Base-by-base conservation (phyloP, 2,888 invertebrate species). In the Drosophila quinaria region DNA sequence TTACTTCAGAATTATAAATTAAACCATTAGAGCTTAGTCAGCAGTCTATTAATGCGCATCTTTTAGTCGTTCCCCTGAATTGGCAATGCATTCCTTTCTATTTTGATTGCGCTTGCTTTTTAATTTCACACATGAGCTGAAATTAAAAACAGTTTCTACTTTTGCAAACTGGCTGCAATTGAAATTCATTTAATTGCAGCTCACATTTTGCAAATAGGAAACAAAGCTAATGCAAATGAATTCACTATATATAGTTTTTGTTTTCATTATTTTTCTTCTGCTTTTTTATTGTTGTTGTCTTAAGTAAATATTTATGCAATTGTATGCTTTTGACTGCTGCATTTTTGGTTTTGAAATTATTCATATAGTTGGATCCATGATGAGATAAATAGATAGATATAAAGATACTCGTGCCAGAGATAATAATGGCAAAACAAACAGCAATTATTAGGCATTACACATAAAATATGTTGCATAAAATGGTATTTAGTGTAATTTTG, bases 41-140 rank as follows among this genome's bases (percentile, higher is more conserved):
- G 29, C 3, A 5, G 13, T 1, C 13, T 6, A 17, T 22, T 25
- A 35, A 4, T 25, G 13, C 49, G 19, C 74, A 73, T 62, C 46
- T 35, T 5, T 1, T 6, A 8, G 22, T 42, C 33, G 8, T 35
- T 31, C 19, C 1, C 1, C 9, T 3, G 3, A 8, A 31, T 37
- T 10, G 2, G n/a, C 11, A 29, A 3, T 9, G 25, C 1, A 10
- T 65, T 49, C 51, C 54, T 37, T 39, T 62, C 56, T 61, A 44
- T 68, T 64, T 80, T 41, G 49, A 60, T 47, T 46, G 61, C 49
- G 44, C 17, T 52, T 31, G 52, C 58, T 83, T 85, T 87, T 83
- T 88, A 83, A 88, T 83, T 83, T 83, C 83, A 83, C 83, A 83
- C 88, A 72, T 78, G 70, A 80, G 66, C 67, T 79, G 35, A 64